phyloP scores from a whole-genome alignment of 1,140 invertebrate genomes.

The Eufriesea mexicana region DNA sequence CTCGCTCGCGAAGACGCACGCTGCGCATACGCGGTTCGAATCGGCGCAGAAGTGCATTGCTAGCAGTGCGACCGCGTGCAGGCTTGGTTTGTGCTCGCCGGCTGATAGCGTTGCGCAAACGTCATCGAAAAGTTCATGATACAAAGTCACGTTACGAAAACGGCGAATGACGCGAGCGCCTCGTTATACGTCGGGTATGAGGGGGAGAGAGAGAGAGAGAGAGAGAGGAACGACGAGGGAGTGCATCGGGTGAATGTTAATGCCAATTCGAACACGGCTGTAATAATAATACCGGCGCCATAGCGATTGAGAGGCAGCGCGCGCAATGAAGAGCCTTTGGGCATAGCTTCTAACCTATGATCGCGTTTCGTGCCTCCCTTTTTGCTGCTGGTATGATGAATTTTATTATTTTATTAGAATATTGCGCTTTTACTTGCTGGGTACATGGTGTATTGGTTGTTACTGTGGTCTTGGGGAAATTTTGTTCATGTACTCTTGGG shows the following conservation, averaged over 20 bases:
- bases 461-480: too few species aligned
- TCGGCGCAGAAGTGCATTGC: conserved; percentile 46
- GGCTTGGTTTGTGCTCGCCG: conserved; percentile 64
- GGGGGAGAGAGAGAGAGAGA: conserved; percentile 11
- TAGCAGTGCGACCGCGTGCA: conserved; percentile 30
- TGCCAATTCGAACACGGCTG: conserved; percentile 66
- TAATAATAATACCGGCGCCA: conserved; percentile 62
- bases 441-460: too few species aligned
- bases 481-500: too few species aligned
- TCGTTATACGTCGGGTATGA: conserved; percentile 29
- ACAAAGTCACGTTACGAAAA: conserved; percentile 82
- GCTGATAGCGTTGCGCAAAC: conserved; percentile 77
- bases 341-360: too few species aligned
- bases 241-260: conserved; percentile 68
- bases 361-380: too few species aligned
- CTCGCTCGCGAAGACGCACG: conserved; percentile 27
- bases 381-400: too few species aligned
- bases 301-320: conserved; percentile 15
- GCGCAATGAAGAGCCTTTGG: too few species aligned
- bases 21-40: conserved; percentile 1
- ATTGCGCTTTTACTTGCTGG: too few species aligned
- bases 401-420: too few species aligned
- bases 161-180: conserved; percentile 62
- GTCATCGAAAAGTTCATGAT: conserved; percentile 82
- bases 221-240: conserved; percentile 37